These are phyloP conservation scores for Ryuthela nishihirai DNA, from an alignment of 2,888 invertebrate species.

Conservation along the genomic window DNA sequence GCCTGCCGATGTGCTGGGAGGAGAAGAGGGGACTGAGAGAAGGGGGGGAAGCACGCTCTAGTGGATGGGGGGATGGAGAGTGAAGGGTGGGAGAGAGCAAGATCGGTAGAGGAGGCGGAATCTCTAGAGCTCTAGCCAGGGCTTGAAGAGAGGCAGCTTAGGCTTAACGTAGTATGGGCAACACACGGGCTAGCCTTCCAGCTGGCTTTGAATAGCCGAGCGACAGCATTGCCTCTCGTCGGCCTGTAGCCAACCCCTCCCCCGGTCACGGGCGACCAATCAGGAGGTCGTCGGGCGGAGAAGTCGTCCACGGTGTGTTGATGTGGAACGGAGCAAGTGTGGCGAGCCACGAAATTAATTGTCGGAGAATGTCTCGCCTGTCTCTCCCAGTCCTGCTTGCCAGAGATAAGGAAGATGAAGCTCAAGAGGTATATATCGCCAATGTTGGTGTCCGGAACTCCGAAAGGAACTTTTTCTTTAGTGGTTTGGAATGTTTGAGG, in stretches of 20 bases:
- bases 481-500: no score
- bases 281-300: conserved; percentile 30
- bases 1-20: conserved; percentile 30
- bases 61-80: conserved; percentile 1
- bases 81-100: not conserved
- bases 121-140: no score
- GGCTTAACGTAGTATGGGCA: not conserved
- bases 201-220: not conserved
- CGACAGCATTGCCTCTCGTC: conserved; percentile 5
- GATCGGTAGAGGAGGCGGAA: no score
- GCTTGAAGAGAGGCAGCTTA: not conserved
- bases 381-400: no score
- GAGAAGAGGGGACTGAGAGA: no score
- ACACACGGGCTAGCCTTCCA: not conserved
- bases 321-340: no score
- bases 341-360: no score
- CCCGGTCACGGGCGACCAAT: conserved; percentile 25
- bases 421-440: no score
- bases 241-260: conserved; percentile 23
- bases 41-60: not conserved
- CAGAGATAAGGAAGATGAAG: no score
- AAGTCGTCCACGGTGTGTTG: conserved; percentile 17
- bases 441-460: no score
- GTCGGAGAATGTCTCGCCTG: no score
- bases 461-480: no score